Evolutionary conservation across 1,140 invertebrate genomes (phyloP), one percentile per base, ranked within the genome.

Genomic region (Aphis craccivora): DNA sequence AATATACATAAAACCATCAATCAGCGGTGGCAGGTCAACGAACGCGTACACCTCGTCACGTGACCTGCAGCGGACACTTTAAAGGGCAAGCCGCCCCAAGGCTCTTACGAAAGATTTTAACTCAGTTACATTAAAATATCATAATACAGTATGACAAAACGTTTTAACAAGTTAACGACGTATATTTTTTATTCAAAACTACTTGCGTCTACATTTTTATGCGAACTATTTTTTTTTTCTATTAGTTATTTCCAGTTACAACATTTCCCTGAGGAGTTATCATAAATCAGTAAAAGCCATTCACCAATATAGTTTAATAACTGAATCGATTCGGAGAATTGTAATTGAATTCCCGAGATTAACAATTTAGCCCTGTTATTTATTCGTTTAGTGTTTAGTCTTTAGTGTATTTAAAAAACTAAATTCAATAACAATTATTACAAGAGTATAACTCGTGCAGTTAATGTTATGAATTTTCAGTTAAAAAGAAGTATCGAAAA

Each of bases 21-120:
- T 92, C 91, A 51, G 81, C 76, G 23, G 9, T 9, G 37, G n/a
- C 25, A 86, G 91, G 76, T 93, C 91, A 93, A 84, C 35, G 81
- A 93, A 93, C 91, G 91, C 37, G 45, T 14, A 23, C 25, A 67
- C 55, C n/a, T 91, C 25, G 30, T 48, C 60, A 43, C 11, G 22
- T 37, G 18, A 91, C 30, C 35, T 40, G n/a, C 30, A n/a, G 30
- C 48, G 18, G 35, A 89, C 87, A 89, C 48, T 35, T 76, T 30
- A 53, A 51, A 88, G 30, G 86, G n/a, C 43, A 51, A 88, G 30
- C 2, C 37, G 40, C 43, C 83, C n/a, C 20, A 43, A 84, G 35
- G 30, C 60, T 30, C 30, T 67, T 14, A 76, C 30, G 60, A 76
- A 76, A 76, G 60, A 76, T 76, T 76, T 76, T 20, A n/a, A 18